Evolutionary conservation across 2,888 invertebrate species (phyloP).

Genomic region (Gymnosoma rotundatum): DNA sequence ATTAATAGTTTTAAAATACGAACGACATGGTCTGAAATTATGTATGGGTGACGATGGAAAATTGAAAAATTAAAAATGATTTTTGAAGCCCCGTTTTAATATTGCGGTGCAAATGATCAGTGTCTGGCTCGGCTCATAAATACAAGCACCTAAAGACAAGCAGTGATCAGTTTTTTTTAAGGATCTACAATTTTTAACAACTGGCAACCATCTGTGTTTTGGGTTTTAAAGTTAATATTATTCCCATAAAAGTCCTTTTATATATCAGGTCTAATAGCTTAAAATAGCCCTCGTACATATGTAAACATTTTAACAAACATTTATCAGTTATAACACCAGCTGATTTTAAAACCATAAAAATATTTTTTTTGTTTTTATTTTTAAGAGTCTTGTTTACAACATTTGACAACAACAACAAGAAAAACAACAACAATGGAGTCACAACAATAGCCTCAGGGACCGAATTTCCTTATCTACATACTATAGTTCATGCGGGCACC

Average conservation of each 20-base stretch:
- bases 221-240: too few species aligned
- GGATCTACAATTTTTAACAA: too few species aligned
- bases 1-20: too few species aligned
- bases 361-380: conserved; percentile 15
- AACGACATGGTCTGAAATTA: too few species aligned
- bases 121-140: too few species aligned
- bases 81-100: too few species aligned
- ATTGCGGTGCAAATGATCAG: too few species aligned
- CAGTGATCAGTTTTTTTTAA: too few species aligned
- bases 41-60: too few species aligned
- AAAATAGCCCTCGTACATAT: conserved; percentile 1
- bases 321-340: conserved; percentile 39
- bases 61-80: too few species aligned
- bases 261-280: neutral
- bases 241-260: neutral
- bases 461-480: conserved; percentile 41
- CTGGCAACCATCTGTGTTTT: too few species aligned
- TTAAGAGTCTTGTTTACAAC: conserved; percentile 38
- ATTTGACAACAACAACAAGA: conserved; percentile 25
- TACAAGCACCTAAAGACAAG: too few species aligned
- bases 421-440: conserved; percentile 25
- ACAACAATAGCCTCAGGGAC: conserved; percentile 10
- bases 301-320: conserved; percentile 9
- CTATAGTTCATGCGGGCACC: neutral
- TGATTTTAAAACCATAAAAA: conserved; percentile 44